Evolutionary conservation across 2,797 vertebrate species (phyloP), one percentile per base, ranked within the genome.

Genomic region (Chaetodon trifasciatus): DNA sequence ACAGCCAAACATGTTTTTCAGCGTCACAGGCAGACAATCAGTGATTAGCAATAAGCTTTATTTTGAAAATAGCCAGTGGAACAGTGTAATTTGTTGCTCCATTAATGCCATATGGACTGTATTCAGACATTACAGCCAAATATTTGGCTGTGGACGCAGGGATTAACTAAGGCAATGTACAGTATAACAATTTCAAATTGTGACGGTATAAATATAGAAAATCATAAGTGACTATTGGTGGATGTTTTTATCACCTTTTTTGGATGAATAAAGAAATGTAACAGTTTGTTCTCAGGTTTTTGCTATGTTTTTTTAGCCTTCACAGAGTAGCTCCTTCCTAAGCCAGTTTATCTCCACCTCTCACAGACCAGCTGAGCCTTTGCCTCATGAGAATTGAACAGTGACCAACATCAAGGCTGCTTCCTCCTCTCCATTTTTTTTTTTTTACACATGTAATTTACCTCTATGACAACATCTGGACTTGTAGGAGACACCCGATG

Each of bases 341-440:
- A 37, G 50, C 8, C n/a, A 35, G 42, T 75, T 50, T 60, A 35
- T 32, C 65, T 7, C 60, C 15, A 3, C 47, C 28, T 53, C 47
- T 35, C n/a, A 32, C 53, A 28, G 49, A 63, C 44, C 62, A 64
- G 58, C 74, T 74, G 58, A 66, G 50, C 62, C 56, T 40, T 10
- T 19, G 56, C 37, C 62, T 76, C 50, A 1, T 57, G 71, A 69
- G 52, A 68, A 11, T 19, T 46, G 4, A 72, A 58, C 44, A 71
- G 67, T 60, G 70, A 77, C 67, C 58, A 49, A n/a, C 79, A 75
- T 53, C 46, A 66, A 65, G 40, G 46, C 8, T 24, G 52, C 17
- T 42, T 52, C 66, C 9, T 37, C 39, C 23, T 67, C 42, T 23
- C 21, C 64, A 74, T 49, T 73, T 62, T 7, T 32, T 32, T 3